These are phyloP conservation scores for Salarias fasciatus DNA, from an alignment of 2,797 vertebrate genomes.

Conservation along the genomic window DNA sequence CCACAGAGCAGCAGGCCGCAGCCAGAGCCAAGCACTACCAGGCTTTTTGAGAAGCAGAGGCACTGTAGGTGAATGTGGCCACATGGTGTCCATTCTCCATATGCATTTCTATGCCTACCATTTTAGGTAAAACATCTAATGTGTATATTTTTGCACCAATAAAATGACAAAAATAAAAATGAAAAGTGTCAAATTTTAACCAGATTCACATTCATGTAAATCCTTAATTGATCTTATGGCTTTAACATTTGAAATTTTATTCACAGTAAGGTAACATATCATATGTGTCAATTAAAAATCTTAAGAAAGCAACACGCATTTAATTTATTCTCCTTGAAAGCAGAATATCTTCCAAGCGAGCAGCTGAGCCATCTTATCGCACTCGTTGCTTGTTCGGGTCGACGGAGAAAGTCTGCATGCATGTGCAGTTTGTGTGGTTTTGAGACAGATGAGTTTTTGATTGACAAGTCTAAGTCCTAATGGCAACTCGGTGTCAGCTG, in stretches of 20 bases:
- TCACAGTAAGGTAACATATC: too few species aligned
- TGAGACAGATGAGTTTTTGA: slow-evolving; percentile 39
- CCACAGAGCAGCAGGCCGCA: slow-evolving; percentile 41
- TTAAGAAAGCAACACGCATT: too few species aligned
- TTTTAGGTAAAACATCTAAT: background rate
- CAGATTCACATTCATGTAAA: too few species aligned
- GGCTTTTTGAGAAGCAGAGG: slow-evolving; percentile 20
- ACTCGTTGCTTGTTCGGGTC: background rate
- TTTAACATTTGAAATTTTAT: too few species aligned
- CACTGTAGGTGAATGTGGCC: slow-evolving; percentile 26
- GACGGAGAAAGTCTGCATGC: background rate
- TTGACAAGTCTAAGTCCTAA: slow-evolving; percentile 42
- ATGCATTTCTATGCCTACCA: background rate
- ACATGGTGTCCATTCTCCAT: background rate
- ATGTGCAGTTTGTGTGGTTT: background rate
- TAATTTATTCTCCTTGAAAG: too few species aligned
- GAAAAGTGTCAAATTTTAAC: too few species aligned
- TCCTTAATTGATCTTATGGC: too few species aligned
- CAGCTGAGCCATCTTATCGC: background rate
- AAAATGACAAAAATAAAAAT: too few species aligned
- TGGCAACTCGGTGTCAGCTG: slow-evolving; percentile 41
- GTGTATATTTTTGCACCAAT: too few species aligned
- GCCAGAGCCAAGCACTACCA: slow-evolving; percentile 42
- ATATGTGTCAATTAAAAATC: too few species aligned
- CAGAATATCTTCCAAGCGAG: too few species aligned